Base-by-base conservation (phyloP, 1,140 invertebrate genomes). In the Phymastichus coffea region DNA sequence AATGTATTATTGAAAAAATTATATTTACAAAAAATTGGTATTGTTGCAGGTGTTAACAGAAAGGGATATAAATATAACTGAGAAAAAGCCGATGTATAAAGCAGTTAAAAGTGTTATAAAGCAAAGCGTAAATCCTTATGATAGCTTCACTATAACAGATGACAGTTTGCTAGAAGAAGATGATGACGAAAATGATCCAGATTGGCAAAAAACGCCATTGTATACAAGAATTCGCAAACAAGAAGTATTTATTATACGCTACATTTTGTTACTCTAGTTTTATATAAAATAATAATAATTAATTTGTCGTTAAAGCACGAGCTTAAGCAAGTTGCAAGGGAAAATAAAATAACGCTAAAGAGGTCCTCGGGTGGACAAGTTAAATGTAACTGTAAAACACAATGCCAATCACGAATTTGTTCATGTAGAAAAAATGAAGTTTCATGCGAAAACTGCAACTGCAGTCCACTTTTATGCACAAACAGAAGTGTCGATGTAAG, bases 151-250 rank as follows among this genome's bases (percentile, higher is more conserved):
- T 48, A 33, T 41, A 12, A 61, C 65, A 25, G 71, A 78, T n/a
- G 71, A 74, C 10, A 70, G 70, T 53, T 44, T 70, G 15, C 37
- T 48, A n/a, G 68, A 69, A n/a, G 72, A 81, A 12, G 83, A 86
- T 55, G 72, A 83, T 63, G 23, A 66, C 0, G 73, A 80, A 2
- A 81, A 84, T 37, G 87, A 90, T 75, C 87, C 88, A 0, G 88
- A 89, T 68, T 90, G 88, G 88, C 76, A 66, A 15, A 81, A 80
- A 53, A 88, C 87, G 6, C 87, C 87, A 3, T 66, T 86, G 4
- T 84, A 70, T 64, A 75, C 69, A 52, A 69, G 73, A 30, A 56
- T 62, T 44, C 57, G 68, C 20, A 72, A 57, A 37, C 35, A 70
- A 4, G 61, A 53, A 63, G 71, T 72, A 70, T 63, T 52, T 14